phyloP scores from a whole-genome alignment of 2,797 vertebrate genomes.

The Sebastiscus albofasciatus region DNA sequence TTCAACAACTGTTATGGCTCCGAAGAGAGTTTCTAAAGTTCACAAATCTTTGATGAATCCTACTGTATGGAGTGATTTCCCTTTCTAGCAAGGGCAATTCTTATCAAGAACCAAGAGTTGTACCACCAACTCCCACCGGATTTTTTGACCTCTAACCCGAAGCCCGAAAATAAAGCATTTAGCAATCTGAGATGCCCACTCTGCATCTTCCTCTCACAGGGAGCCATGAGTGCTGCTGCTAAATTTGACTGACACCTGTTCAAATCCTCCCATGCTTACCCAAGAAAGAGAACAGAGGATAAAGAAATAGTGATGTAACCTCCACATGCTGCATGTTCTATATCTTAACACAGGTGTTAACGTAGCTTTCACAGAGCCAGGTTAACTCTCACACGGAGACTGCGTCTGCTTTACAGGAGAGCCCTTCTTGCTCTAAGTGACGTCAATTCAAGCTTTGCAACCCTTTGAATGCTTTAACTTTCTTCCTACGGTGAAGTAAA shows the following conservation, averaged over 20 bases:
- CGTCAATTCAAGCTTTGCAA: conserved; percentile 9
- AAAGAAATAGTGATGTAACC: conserved; percentile 46
- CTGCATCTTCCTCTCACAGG: background rate
- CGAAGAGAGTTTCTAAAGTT: background rate
- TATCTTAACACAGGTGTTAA: conserved; percentile 21
- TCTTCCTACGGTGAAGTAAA: background rate
- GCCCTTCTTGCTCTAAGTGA: conserved; percentile 2
- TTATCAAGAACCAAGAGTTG: background rate
- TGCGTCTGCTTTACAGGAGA: conserved; percentile 15
- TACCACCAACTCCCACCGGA: background rate
- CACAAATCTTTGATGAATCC: background rate
- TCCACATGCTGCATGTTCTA: conserved; percentile 21
- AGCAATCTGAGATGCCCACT: background rate
- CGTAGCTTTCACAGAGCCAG: conserved; percentile 29
- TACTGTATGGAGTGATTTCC: background rate
- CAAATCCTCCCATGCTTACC: conserved; percentile 19
- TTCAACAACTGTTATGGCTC: background rate
- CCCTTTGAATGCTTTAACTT: conserved; percentile 9
- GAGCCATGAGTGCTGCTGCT: background rate
- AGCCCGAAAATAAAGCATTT: background rate
- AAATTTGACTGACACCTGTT: conserved; percentile 38
- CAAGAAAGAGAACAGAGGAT: conserved; percentile 13
- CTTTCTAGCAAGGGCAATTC: background rate
- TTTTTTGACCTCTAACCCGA: background rate
- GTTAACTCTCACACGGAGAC: conserved; percentile 14